phyloP scores from a whole-genome alignment of 2,888 invertebrate species.

The Pterostichus madidus region DNA sequence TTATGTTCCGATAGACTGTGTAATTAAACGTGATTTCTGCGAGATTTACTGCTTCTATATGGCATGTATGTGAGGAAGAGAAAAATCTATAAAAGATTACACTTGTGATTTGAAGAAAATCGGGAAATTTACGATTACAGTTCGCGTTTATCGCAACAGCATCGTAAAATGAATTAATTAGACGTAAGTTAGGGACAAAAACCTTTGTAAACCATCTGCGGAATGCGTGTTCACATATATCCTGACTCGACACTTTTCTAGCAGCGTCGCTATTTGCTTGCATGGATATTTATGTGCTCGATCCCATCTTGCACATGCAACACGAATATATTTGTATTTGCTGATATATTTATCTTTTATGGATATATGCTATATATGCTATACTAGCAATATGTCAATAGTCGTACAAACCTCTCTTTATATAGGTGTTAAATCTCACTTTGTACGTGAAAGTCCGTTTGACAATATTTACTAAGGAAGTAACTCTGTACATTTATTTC shows the following conservation, averaged over 20 bases:
- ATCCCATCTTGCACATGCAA: slow-evolving; percentile 28
- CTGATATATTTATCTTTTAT: slow-evolving; percentile 42
- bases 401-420: slow-evolving; percentile 4
- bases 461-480: slow-evolving; percentile 1
- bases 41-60: slow-evolving; percentile 58
- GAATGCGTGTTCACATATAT: slow-evolving; percentile 58
- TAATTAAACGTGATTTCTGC: slow-evolving; percentile 60
- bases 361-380: slow-evolving; percentile 30
- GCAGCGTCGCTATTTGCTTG: neutral
- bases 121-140: slow-evolving; percentile 64
- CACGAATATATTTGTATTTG: slow-evolving; percentile 47
- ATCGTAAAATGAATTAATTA: slow-evolving; percentile 64
- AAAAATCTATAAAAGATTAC: slow-evolving; percentile 56
- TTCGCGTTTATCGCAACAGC: slow-evolving; percentile 61
- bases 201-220: slow-evolving; percentile 49
- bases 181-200: slow-evolving; percentile 62
- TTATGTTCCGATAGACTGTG: slow-evolving; percentile 55
- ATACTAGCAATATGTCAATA: slow-evolving; percentile 47
- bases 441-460: neutral
- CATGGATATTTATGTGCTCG: slow-evolving; percentile 35
- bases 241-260: slow-evolving; percentile 36
- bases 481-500: neutral
- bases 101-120: slow-evolving; percentile 64
- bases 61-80: slow-evolving; percentile 36
- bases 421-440: slow-evolving; percentile 28